These are phyloP conservation scores for Urechis unicinctus DNA, from an alignment of 2,888 invertebrate genomes.

Conservation along the genomic window DNA sequence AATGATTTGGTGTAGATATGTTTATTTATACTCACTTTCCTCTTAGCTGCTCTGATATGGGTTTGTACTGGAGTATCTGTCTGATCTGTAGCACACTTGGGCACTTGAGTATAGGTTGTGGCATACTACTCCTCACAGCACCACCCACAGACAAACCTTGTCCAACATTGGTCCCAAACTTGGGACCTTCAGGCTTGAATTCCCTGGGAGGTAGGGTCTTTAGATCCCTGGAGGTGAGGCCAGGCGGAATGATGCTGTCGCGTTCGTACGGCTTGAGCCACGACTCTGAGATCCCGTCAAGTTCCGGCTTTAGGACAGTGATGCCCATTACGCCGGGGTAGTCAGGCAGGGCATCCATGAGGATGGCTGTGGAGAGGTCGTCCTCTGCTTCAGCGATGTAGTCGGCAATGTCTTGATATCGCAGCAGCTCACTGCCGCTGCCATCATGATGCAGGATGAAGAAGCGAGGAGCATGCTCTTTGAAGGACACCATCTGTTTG, in stretches of 20 bases:
- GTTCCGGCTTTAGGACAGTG: slow-evolving; percentile 40
- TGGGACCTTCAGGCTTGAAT: slow-evolving; percentile 37
- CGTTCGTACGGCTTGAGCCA: slow-evolving; percentile 45
- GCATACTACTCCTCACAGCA: slow-evolving; percentile 23
- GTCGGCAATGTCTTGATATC: slow-evolving; percentile 44
- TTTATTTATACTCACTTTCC: slow-evolving; percentile 18
- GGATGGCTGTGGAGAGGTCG: slow-evolving; percentile 41
- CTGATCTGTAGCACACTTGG: slow-evolving; percentile 38
- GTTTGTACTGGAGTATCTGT: slow-evolving; percentile 45
- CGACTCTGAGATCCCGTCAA: slow-evolving; percentile 33
- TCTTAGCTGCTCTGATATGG: slow-evolving; percentile 32
- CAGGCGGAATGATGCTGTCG: slow-evolving; percentile 44
- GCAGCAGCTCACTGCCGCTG: slow-evolving; percentile 43
- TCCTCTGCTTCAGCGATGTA: slow-evolving; percentile 41
- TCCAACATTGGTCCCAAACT: slow-evolving; percentile 43
- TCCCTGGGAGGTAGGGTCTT: slow-evolving; percentile 42
- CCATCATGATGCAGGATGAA: slow-evolving; percentile 45
- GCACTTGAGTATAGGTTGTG: slow-evolving; percentile 37
- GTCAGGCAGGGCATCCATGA: slow-evolving; percentile 44
- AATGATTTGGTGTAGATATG: neutral
- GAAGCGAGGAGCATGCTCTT: slow-evolving; percentile 45
- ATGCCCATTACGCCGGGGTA: slow-evolving; percentile 44
- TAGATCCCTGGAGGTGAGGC: slow-evolving; percentile 39
- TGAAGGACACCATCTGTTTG: slow-evolving; percentile 27
- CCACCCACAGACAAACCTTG: slow-evolving; percentile 40